These are phyloP conservation scores for Elephas maximus DNA, from an alignment of 2,113 vertebrate genomes.

Conservation along the genomic window DNA sequence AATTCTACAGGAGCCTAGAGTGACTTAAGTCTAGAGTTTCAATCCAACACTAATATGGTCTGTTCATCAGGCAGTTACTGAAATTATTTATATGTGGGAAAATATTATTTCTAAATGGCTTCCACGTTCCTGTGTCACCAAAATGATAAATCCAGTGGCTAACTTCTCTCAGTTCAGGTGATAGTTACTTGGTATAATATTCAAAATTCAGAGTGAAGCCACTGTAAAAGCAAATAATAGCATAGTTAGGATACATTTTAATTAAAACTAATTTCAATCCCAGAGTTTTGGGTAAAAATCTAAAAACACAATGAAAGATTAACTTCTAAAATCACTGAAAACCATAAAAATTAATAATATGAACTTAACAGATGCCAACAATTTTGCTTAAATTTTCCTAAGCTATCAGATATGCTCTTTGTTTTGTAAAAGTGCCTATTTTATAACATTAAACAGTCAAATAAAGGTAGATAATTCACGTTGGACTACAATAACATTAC, in stretches of 20 bases:
- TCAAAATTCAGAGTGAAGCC: constrained; percentile 35
- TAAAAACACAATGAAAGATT: constrained; percentile 37
- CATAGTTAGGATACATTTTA: neutral
- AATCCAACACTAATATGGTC: neutral
- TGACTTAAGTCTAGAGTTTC: constrained; percentile 34
- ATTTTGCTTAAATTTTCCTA: constrained; percentile 53
- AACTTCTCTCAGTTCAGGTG: neutral
- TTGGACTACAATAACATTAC: constrained; percentile 58
- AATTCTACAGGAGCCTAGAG: neutral
- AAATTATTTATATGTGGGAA: neutral
- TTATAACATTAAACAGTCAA: constrained; percentile 54
- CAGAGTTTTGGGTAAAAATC: neutral
- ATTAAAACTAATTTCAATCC: constrained; percentile 45
- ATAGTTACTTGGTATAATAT: neutral
- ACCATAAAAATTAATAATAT: constrained; percentile 63
- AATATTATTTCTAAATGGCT: constrained; percentile 22
- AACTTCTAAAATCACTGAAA: constrained; percentile 27
- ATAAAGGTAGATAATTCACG: constrained; percentile 74
- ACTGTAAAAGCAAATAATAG: constrained; percentile 15
- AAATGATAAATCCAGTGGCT: neutral
- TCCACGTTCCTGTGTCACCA: neutral
- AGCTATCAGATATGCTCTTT: constrained; percentile 27
- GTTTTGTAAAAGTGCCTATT: constrained; percentile 59
- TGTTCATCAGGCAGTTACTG: neutral
- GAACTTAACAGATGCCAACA: constrained; percentile 39